Evolutionary conservation across 2,888 invertebrate species (phyloP).

Genomic region (Cyclophora albipunctata): DNA sequence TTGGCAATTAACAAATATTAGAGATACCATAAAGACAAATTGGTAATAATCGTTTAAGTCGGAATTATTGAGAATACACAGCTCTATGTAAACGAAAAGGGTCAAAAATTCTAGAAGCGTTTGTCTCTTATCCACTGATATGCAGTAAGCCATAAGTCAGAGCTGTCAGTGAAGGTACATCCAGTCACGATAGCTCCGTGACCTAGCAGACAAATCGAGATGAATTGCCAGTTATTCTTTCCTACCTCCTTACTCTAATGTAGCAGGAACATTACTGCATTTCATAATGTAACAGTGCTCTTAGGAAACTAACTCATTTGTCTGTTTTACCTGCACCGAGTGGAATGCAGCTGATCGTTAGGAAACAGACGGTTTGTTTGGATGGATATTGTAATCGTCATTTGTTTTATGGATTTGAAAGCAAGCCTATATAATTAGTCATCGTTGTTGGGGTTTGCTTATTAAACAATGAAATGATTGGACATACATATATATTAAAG

Average conservation of each 20-base stretch:
- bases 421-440: no score
- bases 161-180: constrained; percentile 9
- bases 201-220: constrained; percentile 69
- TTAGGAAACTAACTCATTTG: constrained; percentile 23
- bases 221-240: constrained; percentile 61
- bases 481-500: no score
- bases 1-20: no score
- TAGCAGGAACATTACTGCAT: constrained; percentile 37
- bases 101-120: no score
- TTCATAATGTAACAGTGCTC: constrained; percentile 31
- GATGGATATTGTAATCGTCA: not conserved
- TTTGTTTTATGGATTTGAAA: no score
- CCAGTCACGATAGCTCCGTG: constrained; percentile 62
- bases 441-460: no score
- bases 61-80: no score
- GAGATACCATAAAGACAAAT: no score
- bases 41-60: no score
- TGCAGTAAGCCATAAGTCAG: constrained; percentile 7
- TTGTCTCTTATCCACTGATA: no score
- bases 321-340: not conserved
- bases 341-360: constrained; percentile 2
- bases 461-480: no score
- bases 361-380: not conserved
- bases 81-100: no score
- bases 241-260: constrained; percentile 34